These are phyloP conservation scores for Celastrina argiolus DNA, from an alignment of 2,888 invertebrate genomes.

Conservation along the genomic window DNA sequence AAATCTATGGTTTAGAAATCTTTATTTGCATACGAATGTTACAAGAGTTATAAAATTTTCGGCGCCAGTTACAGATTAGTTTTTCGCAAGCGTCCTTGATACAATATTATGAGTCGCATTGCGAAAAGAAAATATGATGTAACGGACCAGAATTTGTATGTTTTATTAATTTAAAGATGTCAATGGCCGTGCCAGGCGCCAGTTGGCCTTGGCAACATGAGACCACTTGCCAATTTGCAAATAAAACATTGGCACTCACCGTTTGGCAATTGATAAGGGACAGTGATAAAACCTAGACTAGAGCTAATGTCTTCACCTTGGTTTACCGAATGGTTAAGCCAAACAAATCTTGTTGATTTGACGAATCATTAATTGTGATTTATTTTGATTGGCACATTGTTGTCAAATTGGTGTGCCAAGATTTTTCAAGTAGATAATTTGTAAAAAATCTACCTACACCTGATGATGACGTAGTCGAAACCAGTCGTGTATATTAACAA, in stretches of 20 bases:
- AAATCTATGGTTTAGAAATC: not conserved
- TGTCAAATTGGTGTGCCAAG: not conserved
- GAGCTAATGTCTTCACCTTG: conserved; percentile 36
- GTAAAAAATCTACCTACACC: no score
- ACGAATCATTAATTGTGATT: conserved; percentile 20
- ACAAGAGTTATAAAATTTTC: conserved; percentile 1
- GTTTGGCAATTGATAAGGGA: conserved; percentile 61
- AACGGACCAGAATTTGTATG: conserved; percentile 32
- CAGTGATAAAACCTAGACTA: conserved; percentile 38
- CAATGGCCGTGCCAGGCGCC: conserved; percentile 59
- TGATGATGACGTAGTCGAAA: no score
- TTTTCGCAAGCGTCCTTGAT: conserved; percentile 30
- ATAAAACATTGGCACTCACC: conserved; percentile 71
- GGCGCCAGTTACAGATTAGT: conserved; percentile 18
- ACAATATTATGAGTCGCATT: conserved; percentile 28
- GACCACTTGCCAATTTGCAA: conserved; percentile 70
- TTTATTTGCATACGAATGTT: not conserved
- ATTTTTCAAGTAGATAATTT: not conserved
- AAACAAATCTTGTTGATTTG: conserved; percentile 18
- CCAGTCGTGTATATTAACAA: no score
- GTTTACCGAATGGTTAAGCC: conserved; percentile 19
- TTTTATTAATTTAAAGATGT: conserved; percentile 48
- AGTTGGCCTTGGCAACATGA: conserved; percentile 59
- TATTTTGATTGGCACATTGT: conserved; percentile 6
- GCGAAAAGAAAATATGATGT: conserved; percentile 33